phyloP scores from a whole-genome alignment of 1,140 invertebrate species.

The Apolygus lucorum region DNA sequence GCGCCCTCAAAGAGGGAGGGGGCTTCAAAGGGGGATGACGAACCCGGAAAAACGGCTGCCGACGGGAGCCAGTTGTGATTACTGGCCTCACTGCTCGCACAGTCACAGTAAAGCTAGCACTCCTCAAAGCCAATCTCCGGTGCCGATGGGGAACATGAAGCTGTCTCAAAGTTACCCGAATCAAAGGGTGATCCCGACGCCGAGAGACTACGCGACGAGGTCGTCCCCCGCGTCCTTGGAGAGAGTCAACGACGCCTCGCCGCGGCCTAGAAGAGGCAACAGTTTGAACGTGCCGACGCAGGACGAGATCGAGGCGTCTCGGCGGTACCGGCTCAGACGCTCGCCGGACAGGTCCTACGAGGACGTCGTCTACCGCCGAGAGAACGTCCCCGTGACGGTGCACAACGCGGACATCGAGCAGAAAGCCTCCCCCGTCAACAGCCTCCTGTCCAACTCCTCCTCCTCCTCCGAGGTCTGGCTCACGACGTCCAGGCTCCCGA shows the following conservation, averaged over 20 bases:
- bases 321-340: conserved; percentile 22
- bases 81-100: conserved; percentile 49
- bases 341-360: conserved; percentile 25
- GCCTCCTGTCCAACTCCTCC: conserved; percentile 43
- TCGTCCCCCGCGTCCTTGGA: conserved; percentile 37
- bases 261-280: conserved; percentile 25
- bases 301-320: conserved; percentile 18
- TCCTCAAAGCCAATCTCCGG: conserved; percentile 20
- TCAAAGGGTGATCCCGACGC: conserved; percentile 8
- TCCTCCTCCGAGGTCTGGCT: conserved; percentile 49
- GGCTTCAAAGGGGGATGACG: conserved; percentile 21
- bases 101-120: conserved; percentile 40
- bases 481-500: conserved; percentile 43
- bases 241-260: conserved; percentile 32
- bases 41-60: conserved; percentile 36
- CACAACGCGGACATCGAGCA: conserved; percentile 32
- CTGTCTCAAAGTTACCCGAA: conserved; percentile 49
- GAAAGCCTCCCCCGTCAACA: conserved; percentile 41
- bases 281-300: conserved; percentile 27
- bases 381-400: conserved; percentile 8
- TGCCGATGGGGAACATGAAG: conserved; percentile 40
- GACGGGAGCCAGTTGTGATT: conserved; percentile 47
- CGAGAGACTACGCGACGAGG: conserved; percentile 16
- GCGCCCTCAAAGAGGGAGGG: conserved; percentile 6
- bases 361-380: conserved; percentile 20